Evolutionary conservation across 92 coral and sea anemone species (phyloP).

Genomic region (Palythoa grandis): DNA sequence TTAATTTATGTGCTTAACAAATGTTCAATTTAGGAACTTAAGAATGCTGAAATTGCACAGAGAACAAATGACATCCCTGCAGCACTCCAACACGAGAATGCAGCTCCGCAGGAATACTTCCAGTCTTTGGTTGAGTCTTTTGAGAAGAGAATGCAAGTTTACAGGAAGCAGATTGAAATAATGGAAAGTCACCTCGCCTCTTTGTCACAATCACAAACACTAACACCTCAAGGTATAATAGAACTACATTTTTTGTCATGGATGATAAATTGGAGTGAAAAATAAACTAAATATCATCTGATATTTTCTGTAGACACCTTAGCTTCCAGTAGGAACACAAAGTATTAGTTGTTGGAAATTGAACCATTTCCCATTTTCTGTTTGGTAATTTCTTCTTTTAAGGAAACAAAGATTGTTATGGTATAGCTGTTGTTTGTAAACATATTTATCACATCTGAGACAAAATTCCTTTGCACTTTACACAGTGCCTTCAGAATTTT

Average conservation of each 20-base stretch:
- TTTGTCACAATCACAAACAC: conserved; percentile 87
- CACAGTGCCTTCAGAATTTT: too few relatives aligned
- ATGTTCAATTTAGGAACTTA: conserved; percentile 71
- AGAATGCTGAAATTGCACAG: conserved; percentile 97
- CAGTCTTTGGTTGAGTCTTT: conserved; percentile 91
- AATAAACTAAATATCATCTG: too few relatives aligned
- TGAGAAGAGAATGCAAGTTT: conserved; percentile 93
- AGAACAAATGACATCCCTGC: conserved; percentile 93
- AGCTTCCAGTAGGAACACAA: neutral
- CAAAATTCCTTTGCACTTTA: too few relatives aligned
- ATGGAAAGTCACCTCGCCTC: conserved; percentile 96
- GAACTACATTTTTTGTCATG: neutral
- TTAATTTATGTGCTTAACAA: too few relatives aligned
- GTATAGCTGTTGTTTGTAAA: too few relatives aligned
- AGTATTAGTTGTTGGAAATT: too few relatives aligned
- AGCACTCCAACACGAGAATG: conserved; percentile 94
- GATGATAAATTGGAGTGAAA: neutral
- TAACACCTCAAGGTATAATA: conserved; percentile 91
- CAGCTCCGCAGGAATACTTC: conserved; percentile 93
- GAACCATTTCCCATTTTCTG: too few relatives aligned
- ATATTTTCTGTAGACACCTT: too few relatives aligned
- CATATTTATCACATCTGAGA: too few relatives aligned
- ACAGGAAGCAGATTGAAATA: conserved; percentile 93
- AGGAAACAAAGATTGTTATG: too few relatives aligned
- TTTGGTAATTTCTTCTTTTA: too few relatives aligned